phyloP scores from a whole-genome alignment of 2,888 invertebrate species.

The Adela reaumurella region DNA sequence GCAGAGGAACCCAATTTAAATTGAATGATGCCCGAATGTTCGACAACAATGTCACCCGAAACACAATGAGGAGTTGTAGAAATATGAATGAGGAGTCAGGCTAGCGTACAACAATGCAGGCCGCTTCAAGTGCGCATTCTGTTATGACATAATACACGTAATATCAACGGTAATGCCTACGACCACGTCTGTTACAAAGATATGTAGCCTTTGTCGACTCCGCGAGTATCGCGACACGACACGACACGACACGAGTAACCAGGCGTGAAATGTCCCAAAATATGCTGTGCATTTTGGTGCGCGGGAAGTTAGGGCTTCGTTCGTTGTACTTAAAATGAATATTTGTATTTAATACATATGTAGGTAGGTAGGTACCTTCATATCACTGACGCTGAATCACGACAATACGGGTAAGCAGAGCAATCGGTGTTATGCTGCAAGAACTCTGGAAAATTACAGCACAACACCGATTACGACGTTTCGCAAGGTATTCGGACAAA shows the following conservation, averaged over 20 bases:
- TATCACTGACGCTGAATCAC: no score
- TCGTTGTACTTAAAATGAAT: no score
- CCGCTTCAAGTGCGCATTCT: conserved; percentile 30
- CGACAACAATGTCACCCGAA: neutral
- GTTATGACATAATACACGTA: conserved; percentile 57
- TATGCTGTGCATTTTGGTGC: conserved; percentile 8
- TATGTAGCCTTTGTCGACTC: conserved; percentile 34
- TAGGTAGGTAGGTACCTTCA: no score
- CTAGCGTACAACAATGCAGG: neutral
- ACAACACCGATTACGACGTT: no score
- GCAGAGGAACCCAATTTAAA: neutral
- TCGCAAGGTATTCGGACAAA: no score
- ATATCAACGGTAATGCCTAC: conserved; percentile 41
- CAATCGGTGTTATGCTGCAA: no score
- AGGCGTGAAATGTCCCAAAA: conserved; percentile 56
- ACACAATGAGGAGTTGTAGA: no score
- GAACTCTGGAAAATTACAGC: no score
- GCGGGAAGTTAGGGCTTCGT: no score
- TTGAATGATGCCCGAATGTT: neutral
- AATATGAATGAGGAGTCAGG: neutral
- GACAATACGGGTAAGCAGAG: no score
- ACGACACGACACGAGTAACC: conserved; percentile 33
- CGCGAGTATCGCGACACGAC: no score
- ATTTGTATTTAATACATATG: no score
- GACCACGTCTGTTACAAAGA: conserved; percentile 42